phyloP scores from a whole-genome alignment of 2,888 invertebrate genomes.

The Ephialtes manifestator region DNA sequence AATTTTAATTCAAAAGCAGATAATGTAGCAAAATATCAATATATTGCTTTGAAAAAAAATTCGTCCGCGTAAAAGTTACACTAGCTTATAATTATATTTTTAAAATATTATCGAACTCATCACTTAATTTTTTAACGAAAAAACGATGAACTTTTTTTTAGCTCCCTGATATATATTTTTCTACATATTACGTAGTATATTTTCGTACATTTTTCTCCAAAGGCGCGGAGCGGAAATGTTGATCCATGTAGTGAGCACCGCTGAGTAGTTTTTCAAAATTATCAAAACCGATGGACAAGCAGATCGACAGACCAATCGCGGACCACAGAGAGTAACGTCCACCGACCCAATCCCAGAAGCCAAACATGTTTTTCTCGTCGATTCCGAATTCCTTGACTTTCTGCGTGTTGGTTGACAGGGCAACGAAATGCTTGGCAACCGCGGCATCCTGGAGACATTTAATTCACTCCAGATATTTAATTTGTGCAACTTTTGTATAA shows the following conservation, averaged over 20 bases:
- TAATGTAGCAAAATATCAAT: neutral
- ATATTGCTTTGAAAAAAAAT: too few species aligned
- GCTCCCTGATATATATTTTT: neutral
- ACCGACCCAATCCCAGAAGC: conserved; percentile 99
- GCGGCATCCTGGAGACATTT: conserved; percentile 88
- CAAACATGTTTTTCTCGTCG: conserved; percentile 99
- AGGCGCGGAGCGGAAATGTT: conserved; percentile 95
- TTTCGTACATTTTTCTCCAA: conserved; percentile 95
- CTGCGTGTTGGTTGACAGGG: conserved; percentile 97
- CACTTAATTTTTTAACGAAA: too few species aligned
- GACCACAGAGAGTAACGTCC: conserved; percentile 99
- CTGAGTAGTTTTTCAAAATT: conserved; percentile 97
- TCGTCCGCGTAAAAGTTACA: too few species aligned
- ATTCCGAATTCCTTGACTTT: conserved; percentile 99
- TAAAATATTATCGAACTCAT: too few species aligned
- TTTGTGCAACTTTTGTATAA: neutral
- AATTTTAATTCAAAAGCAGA: neutral
- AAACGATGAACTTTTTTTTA: too few species aligned
- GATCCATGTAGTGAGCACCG: conserved; percentile 97
- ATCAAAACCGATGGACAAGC: conserved; percentile 96
- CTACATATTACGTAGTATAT: neutral
- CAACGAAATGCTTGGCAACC: conserved; percentile 99
- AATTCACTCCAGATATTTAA: conserved; percentile 61
- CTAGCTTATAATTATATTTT: too few species aligned
- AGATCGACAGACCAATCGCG: conserved; percentile 99